phyloP scores from a whole-genome alignment of 2,113 vertebrate species.

The Chamaea fasciata region DNA sequence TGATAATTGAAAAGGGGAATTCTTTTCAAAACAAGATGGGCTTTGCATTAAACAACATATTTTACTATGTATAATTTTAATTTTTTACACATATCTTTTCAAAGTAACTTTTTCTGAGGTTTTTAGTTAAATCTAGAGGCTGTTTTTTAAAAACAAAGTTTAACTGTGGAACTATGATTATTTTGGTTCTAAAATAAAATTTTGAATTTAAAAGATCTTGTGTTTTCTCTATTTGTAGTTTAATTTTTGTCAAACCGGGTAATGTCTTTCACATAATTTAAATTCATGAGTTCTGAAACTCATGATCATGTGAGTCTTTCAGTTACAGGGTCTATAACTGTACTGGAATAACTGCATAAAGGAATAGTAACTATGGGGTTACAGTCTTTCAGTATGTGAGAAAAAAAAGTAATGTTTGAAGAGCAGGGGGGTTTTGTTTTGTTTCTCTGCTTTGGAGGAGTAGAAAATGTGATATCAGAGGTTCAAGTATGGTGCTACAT shows the following conservation, averaged over 20 bases:
- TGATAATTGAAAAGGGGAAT: neutral
- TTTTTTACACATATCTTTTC: neutral
- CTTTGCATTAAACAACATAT: neutral
- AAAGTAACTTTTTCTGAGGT: neutral
- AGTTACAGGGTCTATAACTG: neutral
- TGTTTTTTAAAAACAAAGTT: neutral
- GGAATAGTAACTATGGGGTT: neutral
- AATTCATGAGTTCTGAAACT: neutral
- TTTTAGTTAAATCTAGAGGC: neutral
- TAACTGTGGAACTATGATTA: neutral
- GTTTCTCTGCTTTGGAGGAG: neutral
- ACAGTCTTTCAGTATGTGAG: neutral
- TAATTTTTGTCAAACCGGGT: neutral
- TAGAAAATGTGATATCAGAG: neutral
- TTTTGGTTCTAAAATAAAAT: neutral
- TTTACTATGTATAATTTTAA: neutral
- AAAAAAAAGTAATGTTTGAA: neutral
- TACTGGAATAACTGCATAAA: neutral
- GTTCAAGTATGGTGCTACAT: neutral
- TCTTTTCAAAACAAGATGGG: neutral
- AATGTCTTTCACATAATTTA: neutral
- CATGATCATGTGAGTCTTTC: neutral
- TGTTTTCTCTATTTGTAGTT: neutral
- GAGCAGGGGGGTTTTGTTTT: neutral
- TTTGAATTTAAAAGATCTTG: neutral